These are phyloP conservation scores for Nasonia vitripennis DNA, from an alignment of 1,140 invertebrate genomes.

Conservation along the genomic window DNA sequence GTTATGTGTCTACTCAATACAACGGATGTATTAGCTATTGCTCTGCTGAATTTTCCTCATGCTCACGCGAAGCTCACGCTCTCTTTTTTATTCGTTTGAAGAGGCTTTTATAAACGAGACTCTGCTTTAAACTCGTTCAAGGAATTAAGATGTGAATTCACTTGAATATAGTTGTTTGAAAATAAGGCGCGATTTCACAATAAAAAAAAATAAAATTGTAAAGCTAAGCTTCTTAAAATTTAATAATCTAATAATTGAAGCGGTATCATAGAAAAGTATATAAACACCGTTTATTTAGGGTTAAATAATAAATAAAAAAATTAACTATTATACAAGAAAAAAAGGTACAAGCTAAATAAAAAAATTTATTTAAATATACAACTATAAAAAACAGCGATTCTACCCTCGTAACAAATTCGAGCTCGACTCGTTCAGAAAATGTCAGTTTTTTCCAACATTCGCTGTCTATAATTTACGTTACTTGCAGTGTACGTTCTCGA, in stretches of 20 bases:
- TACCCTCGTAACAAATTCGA: constrained; percentile 26
- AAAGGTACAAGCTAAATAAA: constrained; percentile 27
- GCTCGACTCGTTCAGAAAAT: background rate
- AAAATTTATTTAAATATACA: constrained; percentile 44
- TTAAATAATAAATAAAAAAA: constrained; percentile 36
- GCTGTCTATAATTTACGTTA: constrained; percentile 1
- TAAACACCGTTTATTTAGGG: constrained; percentile 31
- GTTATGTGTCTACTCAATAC: background rate
- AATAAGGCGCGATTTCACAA: no score
- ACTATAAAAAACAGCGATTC: constrained; percentile 27
- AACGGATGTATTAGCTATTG: background rate
- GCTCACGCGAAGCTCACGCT: background rate
- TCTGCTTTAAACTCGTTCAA: background rate
- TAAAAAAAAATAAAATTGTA: background rate
- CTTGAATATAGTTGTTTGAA: no score
- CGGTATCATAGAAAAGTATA: constrained; percentile 39
- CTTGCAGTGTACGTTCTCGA: constrained; percentile 8
- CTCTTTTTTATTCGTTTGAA: background rate
- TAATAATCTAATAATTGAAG: constrained; percentile 16
- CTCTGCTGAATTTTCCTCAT: background rate
- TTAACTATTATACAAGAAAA: constrained; percentile 14
- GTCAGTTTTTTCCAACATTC: background rate
- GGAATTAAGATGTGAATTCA: background rate
- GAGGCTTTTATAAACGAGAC: background rate
- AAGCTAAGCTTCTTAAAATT: background rate